Base-by-base conservation (phyloP, 2,888 invertebrate species). In the Dione vanillae region DNA sequence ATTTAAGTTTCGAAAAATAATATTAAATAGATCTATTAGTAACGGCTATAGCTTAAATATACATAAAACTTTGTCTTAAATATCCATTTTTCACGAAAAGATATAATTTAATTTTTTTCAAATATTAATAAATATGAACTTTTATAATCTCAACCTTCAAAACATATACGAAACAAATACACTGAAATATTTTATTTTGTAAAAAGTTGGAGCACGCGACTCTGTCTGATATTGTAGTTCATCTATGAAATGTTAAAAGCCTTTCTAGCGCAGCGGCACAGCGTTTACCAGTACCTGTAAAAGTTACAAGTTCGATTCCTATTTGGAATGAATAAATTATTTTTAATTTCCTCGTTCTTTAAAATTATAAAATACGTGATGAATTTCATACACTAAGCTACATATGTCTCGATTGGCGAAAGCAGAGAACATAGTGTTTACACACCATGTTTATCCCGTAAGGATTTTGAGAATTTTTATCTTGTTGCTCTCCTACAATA, bases 61-160 rank as follows among this genome's bases (percentile, higher is more conserved):
- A n/a, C n/a, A n/a, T n/a, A n/a, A n/a, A n/a, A n/a, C n/a, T n/a
- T n/a, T n/a, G n/a, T n/a, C n/a, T n/a, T n/a, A n/a, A n/a, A n/a
- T n/a, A n/a, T n/a, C n/a, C n/a, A n/a, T n/a, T n/a, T n/a, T n/a
- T n/a, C n/a, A n/a, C n/a, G n/a, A n/a, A n/a, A n/a, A n/a, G n/a
- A n/a, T n/a, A n/a, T n/a, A n/a, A n/a, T 40, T 65, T 59, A 45
- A 51, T 16, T 19, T 71, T 71, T 69, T 72, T 64, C 3, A 54
- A 70, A 74, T 69, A 65, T 68, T 27, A 61, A 66, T 72, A 69
- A 74, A 70, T 69, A 70, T 67, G 54, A 47, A 70, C 54, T 72
- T 27, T 74, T 70, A 70, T 61, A 70, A 59, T 52, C 58, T 41
- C 62, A 37, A 59, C 65, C 52, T 68, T 72, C 62, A 45, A 65